A percentile compares a stretch with the other conserved stretches of the same genome.
Evolutionary conservation across 2,797 vertebrate genomes (phyloP).

Genomic region (Etheostoma nigrum): DNA sequence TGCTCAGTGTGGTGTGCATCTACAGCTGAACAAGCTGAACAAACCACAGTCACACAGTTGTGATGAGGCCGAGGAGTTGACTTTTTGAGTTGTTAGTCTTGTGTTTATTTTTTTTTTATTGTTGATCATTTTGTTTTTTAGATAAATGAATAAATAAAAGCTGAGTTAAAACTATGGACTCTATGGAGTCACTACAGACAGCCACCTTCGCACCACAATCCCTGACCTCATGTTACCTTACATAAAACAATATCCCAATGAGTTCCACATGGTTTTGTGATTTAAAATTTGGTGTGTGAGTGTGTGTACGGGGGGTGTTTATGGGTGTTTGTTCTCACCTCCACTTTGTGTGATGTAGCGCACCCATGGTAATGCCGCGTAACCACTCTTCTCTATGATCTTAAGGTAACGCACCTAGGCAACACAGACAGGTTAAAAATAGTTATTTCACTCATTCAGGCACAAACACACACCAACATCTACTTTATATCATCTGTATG

Average conservation of each 20-base stretch:
- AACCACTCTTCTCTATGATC: slow-evolving; percentile 90
- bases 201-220: neutral
- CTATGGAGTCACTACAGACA: neutral
- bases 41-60: neutral
- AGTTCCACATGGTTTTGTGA: no score
- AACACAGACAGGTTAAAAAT: slow-evolving; percentile 36
- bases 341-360: slow-evolving; percentile 90
- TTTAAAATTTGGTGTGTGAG: neutral
- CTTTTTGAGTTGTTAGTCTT: neutral
- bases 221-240: neutral
- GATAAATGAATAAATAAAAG: neutral
- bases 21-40: neutral
- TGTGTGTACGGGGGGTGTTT: neutral
- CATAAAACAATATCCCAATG: no score
- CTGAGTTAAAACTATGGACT: neutral
- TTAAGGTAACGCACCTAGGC: slow-evolving; percentile 87
- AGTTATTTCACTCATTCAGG: slow-evolving; percentile 19
- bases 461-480: slow-evolving; percentile 1
- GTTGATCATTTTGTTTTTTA: no score
- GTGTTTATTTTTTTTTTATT: no score
- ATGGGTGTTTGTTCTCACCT: slow-evolving; percentile 75
- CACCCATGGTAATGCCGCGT: slow-evolving; percentile 88
- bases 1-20: no score
- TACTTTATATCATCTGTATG: neutral
- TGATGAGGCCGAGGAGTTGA: neutral